These are phyloP conservation scores for Troides helena DNA, from an alignment of 2,888 invertebrate genomes.

Conservation along the genomic window DNA sequence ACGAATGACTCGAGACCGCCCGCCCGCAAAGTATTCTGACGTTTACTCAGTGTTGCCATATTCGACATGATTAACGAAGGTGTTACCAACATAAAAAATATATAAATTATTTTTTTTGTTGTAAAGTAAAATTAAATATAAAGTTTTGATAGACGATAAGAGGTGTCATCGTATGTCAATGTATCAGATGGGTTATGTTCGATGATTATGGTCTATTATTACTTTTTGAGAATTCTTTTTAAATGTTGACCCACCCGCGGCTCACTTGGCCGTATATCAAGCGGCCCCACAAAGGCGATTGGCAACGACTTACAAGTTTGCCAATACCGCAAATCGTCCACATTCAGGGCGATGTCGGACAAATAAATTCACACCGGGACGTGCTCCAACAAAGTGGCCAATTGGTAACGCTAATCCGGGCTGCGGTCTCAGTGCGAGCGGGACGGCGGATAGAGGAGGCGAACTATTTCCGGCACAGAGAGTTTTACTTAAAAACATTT, in stretches of 20 bases:
- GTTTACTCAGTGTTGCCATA: no score
- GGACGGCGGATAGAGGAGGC: not conserved
- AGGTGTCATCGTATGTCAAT: no score
- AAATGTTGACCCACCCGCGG: not conserved
- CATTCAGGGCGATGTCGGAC: slow-evolving; percentile 12
- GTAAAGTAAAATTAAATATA: no score
- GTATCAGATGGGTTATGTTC: no score
- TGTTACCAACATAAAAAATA: no score
- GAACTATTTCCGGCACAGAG: not conserved
- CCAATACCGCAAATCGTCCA: slow-evolving; percentile 15
- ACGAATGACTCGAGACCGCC: no score
- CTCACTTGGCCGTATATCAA: not conserved
- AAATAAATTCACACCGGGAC: slow-evolving; percentile 29
- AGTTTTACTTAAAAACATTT: no score
- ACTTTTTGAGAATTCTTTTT: not conserved
- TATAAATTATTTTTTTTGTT: no score
- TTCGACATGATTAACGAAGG: no score
- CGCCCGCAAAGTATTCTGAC: no score
- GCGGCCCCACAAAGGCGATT: slow-evolving; percentile 6
- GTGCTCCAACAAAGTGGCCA: slow-evolving; percentile 29
- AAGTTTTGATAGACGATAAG: no score
- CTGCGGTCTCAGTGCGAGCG: slow-evolving; percentile 5
- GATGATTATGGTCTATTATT: no score
- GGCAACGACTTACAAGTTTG: slow-evolving; percentile 5
- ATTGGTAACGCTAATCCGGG: slow-evolving; percentile 28